Percentiles rank a stretch among this genome's conserved stretches.
phyloP scores from a whole-genome alignment of 1,140 invertebrate species.

The Drosophila nasuta region DNA sequence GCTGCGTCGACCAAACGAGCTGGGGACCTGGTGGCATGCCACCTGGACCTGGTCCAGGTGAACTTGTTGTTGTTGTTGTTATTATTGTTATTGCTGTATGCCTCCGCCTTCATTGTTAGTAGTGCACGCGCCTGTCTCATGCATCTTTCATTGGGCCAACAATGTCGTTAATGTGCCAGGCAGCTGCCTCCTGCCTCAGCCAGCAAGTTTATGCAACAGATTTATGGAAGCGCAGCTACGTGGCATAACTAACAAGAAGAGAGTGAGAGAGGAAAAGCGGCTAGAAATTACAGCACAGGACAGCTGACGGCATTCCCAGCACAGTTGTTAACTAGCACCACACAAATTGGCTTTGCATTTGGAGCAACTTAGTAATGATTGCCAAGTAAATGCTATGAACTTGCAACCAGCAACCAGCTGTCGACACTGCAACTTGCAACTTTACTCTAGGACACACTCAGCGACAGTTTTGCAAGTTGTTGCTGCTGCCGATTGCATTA shows the following conservation, averaged over 20 bases:
- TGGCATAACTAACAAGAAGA: constrained; percentile 46
- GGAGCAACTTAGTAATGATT: constrained; percentile 33
- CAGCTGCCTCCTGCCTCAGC: constrained; percentile 22
- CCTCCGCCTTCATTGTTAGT: constrained; percentile 40
- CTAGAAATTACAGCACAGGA: constrained; percentile 26
- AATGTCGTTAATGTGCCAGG: constrained; percentile 63
- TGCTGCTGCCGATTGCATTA: constrained; percentile 60
- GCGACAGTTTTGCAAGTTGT: constrained; percentile 44
- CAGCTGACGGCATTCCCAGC: constrained; percentile 53
- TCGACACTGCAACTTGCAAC: constrained; percentile 15
- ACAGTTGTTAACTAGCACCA: constrained; percentile 17
- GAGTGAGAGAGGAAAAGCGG: background rate
- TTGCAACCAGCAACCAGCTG: constrained; percentile 21
- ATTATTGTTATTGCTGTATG: too few relatives aligned
- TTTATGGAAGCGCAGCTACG: constrained; percentile 69
- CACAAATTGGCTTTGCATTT: constrained; percentile 51
- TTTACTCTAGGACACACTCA: background rate
- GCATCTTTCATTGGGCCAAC: constrained; percentile 69
- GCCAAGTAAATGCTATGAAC: constrained; percentile 39
- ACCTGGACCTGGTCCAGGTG: constrained; percentile 12
- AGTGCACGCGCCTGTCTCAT: constrained; percentile 54
- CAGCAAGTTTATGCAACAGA: constrained; percentile 77
- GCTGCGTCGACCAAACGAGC: constrained; percentile 34
- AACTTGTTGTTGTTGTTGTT: background rate
- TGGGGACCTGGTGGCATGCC: constrained; percentile 9